Conservation (phyloP, 2,113 vertebrate genomes). For the Panurus biarmicus region DNA sequence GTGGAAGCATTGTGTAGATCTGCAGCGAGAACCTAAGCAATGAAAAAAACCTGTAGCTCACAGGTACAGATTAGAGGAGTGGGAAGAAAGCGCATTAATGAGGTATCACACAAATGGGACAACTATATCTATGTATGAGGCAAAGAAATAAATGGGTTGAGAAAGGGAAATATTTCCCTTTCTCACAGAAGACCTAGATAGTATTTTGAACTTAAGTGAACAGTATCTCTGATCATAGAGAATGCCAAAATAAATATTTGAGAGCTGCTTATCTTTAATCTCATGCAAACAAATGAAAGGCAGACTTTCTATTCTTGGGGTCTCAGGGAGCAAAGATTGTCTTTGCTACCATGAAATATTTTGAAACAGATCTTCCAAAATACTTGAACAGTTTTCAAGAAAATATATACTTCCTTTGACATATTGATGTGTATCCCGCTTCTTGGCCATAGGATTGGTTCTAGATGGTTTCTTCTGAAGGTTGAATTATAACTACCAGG, state of each 20-base stretch:
- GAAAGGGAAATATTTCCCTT: not conserved
- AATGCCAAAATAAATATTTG: constrained; percentile 3
- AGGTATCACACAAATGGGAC: not conserved
- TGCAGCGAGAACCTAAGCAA: not conserved
- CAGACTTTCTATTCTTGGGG: not conserved
- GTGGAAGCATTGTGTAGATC: not conserved
- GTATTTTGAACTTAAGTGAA: not conserved
- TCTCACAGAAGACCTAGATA: not conserved
- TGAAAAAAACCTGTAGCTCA: not conserved
- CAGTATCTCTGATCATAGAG: not conserved
- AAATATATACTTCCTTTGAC: not conserved
- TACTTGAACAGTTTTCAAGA: not conserved
- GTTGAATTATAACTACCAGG: not conserved
- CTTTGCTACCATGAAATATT: not conserved
- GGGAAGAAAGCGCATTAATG: not conserved
- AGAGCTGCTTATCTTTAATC: constrained; percentile 7
- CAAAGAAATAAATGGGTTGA: not conserved
- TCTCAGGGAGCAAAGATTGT: not conserved
- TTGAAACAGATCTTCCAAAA: not conserved
- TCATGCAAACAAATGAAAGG: not conserved
- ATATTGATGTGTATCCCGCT: not conserved
- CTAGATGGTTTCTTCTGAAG: not conserved
- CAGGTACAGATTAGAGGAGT: not conserved
- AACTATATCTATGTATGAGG: not conserved
- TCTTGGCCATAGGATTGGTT: not conserved